phyloP scores from a whole-genome alignment of 1,140 invertebrate species.

The Apis cerana region DNA sequence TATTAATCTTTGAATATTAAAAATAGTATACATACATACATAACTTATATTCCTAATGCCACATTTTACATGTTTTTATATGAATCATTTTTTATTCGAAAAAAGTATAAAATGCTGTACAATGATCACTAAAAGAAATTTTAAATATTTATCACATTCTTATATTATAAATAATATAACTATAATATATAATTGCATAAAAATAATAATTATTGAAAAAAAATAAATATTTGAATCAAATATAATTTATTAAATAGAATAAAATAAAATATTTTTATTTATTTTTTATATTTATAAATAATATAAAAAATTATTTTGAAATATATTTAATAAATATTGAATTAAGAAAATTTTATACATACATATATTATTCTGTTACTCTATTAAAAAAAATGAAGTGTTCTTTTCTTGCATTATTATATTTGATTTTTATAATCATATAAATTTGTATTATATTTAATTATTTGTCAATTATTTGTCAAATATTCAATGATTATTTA shows the following conservation, averaged over 20 bases:
- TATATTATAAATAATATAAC: neutral
- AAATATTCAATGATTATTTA: neutral
- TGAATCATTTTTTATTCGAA: neutral
- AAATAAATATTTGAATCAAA: neutral
- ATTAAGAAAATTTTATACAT: neutral
- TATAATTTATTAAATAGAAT: neutral
- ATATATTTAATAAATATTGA: slow-evolving; percentile 2
- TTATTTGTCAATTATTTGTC: too few relatives aligned
- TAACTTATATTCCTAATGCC: slow-evolving; percentile 11
- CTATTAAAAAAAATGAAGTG: neutral
- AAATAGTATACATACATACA: neutral
- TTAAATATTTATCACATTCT: neutral
- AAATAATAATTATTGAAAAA: neutral
- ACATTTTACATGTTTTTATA: neutral
- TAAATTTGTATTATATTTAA: slow-evolving; percentile 21
- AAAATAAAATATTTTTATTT: slow-evolving; percentile 9
- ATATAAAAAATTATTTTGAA: neutral
- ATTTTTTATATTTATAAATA: neutral
- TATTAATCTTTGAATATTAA: neutral
- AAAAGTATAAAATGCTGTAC: neutral
- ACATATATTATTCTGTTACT: neutral
- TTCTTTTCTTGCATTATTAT: neutral
- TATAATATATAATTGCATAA: neutral
- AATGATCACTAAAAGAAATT: neutral
- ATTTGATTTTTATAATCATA: slow-evolving; percentile 11